A percentile compares a stretch with the other conserved stretches of the same genome.
Evolutionary conservation across 2,113 vertebrate genomes (phyloP).

Genomic region (Sturnus vulgaris): DNA sequence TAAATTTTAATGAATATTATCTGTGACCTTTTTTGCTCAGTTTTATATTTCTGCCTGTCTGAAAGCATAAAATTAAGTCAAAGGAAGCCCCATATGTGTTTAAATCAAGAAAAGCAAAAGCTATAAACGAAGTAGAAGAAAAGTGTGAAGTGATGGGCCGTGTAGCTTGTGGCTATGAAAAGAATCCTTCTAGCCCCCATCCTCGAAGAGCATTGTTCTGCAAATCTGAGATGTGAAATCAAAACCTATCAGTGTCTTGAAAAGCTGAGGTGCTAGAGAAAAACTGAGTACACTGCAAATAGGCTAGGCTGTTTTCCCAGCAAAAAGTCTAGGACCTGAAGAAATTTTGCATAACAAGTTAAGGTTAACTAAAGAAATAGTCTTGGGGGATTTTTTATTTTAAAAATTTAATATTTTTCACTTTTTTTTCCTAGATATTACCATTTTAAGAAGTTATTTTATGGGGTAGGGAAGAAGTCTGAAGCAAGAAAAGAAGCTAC

Average conservation of each 20-base stretch:
- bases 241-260: not conserved
- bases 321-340: not conserved
- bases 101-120: not conserved
- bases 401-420: not conserved
- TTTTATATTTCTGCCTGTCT: not conserved
- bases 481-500: not conserved
- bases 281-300: not conserved
- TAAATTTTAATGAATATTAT: slow-evolving; percentile 14
- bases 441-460: not conserved
- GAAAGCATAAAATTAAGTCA: not conserved
- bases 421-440: not conserved
- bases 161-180: not conserved
- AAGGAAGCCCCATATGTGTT: not conserved
- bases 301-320: not conserved
- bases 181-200: not conserved
- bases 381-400: not conserved
- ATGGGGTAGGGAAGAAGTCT: not conserved
- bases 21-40: not conserved
- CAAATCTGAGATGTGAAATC: not conserved
- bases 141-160: not conserved
- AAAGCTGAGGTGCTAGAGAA: not conserved
- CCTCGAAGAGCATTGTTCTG: not conserved
- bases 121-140: not conserved
- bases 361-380: not conserved
- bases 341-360: not conserved